These are phyloP conservation scores for Gavia stellata DNA, from an alignment of 2,113 vertebrate species.

Conservation along the genomic window DNA sequence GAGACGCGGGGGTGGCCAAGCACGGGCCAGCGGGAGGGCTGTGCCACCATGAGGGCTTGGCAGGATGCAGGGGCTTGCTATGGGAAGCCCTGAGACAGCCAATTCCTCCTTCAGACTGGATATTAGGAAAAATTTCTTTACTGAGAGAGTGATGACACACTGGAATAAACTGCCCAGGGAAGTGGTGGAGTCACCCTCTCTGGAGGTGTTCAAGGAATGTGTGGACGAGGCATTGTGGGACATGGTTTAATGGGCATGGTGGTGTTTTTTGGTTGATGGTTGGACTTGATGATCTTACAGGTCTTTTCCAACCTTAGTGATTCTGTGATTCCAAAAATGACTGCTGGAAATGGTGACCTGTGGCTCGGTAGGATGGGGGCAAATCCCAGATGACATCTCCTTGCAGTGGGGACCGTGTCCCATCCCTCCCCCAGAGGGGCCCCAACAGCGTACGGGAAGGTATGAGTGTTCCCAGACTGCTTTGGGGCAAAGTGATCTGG, in stretches of 20 bases:
- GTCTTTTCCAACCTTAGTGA: too few relatives aligned
- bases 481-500: neutral
- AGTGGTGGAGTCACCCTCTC: too few relatives aligned
- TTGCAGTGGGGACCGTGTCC: neutral
- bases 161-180: too few relatives aligned
- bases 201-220: too few relatives aligned
- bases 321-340: neutral
- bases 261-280: too few relatives aligned
- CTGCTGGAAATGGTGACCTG: neutral
- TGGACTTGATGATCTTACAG: too few relatives aligned
- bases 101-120: too few relatives aligned
- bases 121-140: too few relatives aligned
- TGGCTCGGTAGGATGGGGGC: neutral
- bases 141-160: too few relatives aligned
- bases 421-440: neutral
- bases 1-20: neutral
- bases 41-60: fast-evolving
- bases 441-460: fast-evolving
- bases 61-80: neutral
- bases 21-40: neutral
- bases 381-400: neutral
- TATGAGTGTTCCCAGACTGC: neutral
- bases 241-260: too few relatives aligned
- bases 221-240: too few relatives aligned
- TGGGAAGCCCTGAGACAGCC: neutral